Evolutionary conservation across 2,888 invertebrate species (phyloP).

Genomic region (Rhaphigaster nebulosa): DNA sequence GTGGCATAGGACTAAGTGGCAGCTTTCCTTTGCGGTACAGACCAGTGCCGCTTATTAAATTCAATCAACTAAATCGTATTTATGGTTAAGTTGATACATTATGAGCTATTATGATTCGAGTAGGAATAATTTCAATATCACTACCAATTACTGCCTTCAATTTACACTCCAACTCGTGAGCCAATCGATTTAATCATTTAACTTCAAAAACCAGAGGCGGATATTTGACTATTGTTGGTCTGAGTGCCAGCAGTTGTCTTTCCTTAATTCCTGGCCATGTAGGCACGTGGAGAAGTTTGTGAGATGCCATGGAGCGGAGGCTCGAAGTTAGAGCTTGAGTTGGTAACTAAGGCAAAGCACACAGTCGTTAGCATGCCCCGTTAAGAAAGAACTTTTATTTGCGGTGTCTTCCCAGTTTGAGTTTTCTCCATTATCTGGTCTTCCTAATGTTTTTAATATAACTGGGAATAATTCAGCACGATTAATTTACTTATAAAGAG

Average conservation of each 20-base stretch:
- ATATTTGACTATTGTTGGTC: background rate
- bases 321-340: background rate
- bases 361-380: background rate
- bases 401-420: background rate
- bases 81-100: too few relatives aligned
- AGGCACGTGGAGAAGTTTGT: background rate
- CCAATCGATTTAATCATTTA: too few relatives aligned
- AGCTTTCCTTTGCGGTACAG: too few relatives aligned
- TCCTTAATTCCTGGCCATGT: background rate
- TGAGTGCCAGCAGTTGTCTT: background rate
- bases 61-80: too few relatives aligned
- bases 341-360: background rate
- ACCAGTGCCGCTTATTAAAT: too few relatives aligned
- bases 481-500: background rate
- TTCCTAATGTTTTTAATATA: background rate
- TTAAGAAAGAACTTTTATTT: background rate
- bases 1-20: too few relatives aligned
- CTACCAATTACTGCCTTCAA: too few relatives aligned
- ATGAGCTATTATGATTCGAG: too few relatives aligned
- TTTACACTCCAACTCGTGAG: too few relatives aligned
- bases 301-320: background rate
- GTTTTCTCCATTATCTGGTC: background rate
- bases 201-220: background rate
- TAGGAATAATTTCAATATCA: too few relatives aligned
- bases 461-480: background rate